These are phyloP conservation scores for Toxotes lorentzi DNA, from an alignment of 2,797 vertebrate genomes.

Conservation along the genomic window DNA sequence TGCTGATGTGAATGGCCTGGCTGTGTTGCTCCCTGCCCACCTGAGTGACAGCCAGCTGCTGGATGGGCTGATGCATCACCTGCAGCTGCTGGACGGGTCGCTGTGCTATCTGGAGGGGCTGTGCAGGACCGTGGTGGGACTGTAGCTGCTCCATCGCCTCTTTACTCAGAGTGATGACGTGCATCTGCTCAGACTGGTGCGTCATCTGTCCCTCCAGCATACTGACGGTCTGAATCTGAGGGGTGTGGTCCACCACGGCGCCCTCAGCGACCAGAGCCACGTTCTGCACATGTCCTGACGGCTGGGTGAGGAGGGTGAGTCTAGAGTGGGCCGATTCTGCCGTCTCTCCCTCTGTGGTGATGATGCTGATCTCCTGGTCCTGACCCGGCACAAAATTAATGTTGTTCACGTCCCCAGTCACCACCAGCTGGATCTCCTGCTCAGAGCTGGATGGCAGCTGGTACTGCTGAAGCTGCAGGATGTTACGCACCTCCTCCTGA, in stretches of 20 bases:
- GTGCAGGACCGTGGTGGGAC: slow-evolving; percentile 85
- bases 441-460: slow-evolving; percentile 87
- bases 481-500: slow-evolving; percentile 83
- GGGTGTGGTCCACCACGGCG: slow-evolving; percentile 69
- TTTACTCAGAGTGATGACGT: slow-evolving; percentile 94
- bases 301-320: slow-evolving; percentile 89
- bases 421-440: slow-evolving; percentile 94
- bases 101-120: slow-evolving; percentile 81
- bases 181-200: slow-evolving; percentile 90
- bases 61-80: slow-evolving; percentile 66
- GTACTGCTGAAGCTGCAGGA: slow-evolving; percentile 93
- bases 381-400: slow-evolving; percentile 88
- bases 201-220: slow-evolving; percentile 78
- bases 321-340: slow-evolving; percentile 75
- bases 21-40: slow-evolving; percentile 74
- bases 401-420: slow-evolving; percentile 89
- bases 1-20: slow-evolving; percentile 81
- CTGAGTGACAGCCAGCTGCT: slow-evolving; percentile 70
- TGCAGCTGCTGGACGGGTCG: slow-evolving; percentile 80
- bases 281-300: slow-evolving; percentile 87
- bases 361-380: slow-evolving; percentile 89
- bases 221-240: slow-evolving; percentile 87
- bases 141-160: slow-evolving; percentile 93
- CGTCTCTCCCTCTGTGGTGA: slow-evolving; percentile 84
- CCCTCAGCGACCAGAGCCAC: slow-evolving; percentile 88